A percentile compares a stretch with the other conserved stretches of the same genome.
phyloP scores from a whole-genome alignment of 2,888 invertebrate species.

The Galerucella calmariensis region DNA sequence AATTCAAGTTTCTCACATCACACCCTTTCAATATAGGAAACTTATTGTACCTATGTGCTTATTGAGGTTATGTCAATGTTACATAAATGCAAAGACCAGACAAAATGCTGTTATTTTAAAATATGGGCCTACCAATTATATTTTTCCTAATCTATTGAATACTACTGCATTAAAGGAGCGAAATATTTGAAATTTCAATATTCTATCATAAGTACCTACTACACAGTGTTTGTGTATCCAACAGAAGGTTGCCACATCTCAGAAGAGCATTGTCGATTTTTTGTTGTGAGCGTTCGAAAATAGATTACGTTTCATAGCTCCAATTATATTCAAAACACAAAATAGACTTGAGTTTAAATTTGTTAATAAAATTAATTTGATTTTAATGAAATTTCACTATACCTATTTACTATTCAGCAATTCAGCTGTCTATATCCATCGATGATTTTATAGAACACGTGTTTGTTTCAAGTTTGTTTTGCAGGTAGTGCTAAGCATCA shows the following conservation, averaged over 20 bases:
- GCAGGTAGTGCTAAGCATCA: too few species aligned
- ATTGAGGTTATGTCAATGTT: conserved; percentile 23
- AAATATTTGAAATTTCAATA: neutral
- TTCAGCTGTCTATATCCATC: too few species aligned
- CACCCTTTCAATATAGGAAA: neutral
- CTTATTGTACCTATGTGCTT: neutral
- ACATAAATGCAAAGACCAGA: neutral
- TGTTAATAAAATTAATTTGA: too few species aligned
- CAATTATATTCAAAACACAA: too few species aligned
- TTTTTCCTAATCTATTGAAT: neutral
- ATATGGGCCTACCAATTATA: neutral
- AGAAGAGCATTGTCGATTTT: too few species aligned
- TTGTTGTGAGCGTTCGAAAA: too few species aligned
- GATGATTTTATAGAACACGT: too few species aligned
- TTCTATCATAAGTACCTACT: neutral
- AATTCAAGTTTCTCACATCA: neutral
- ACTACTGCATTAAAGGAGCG: neutral
- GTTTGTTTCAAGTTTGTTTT: too few species aligned
- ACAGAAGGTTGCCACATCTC: neutral
- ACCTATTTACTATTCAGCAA: too few species aligned
- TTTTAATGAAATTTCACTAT: too few species aligned
- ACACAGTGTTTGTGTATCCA: neutral
- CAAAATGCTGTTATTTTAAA: neutral
- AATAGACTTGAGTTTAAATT: too few species aligned
- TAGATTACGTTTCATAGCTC: too few species aligned